Evolutionary conservation across 2,888 invertebrate species (phyloP).

Genomic region (Drosophila stalkeri): DNA sequence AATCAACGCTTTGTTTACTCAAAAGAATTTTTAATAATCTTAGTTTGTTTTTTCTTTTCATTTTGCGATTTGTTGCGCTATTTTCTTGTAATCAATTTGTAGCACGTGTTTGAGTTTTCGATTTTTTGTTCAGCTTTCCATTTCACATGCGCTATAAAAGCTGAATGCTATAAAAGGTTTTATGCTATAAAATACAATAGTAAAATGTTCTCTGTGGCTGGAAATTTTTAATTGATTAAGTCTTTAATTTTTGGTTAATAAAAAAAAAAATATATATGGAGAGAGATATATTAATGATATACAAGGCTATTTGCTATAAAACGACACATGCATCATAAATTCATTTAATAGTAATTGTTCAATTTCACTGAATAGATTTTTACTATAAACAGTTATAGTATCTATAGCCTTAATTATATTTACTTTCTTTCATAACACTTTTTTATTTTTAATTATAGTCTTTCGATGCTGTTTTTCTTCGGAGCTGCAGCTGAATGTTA

Average conservation of each 20-base stretch:
- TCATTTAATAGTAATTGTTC: neutral
- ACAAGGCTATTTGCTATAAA: neutral
- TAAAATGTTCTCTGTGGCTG: neutral
- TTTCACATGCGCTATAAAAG: constrained; percentile 51
- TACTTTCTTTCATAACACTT: neutral
- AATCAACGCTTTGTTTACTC: constrained; percentile 53
- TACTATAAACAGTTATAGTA: neutral
- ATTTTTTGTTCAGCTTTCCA: constrained; percentile 62
- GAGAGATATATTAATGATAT: neutral
- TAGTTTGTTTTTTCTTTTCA: constrained; percentile 11
- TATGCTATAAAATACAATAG: constrained; percentile 11
- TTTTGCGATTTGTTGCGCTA: constrained; percentile 16
- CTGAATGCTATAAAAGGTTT: constrained; percentile 11
- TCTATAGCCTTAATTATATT: neutral
- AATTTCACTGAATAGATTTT: neutral
- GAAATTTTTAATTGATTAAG: neutral
- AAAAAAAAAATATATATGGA: neutral
- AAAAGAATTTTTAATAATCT: constrained; percentile 54
- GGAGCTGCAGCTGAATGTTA: neutral
- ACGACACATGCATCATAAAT: neutral
- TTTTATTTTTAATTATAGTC: neutral
- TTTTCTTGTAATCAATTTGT: constrained; percentile 66
- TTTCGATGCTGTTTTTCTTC: neutral
- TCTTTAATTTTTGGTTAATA: neutral
- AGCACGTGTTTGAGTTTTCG: constrained; percentile 62